Evolutionary conservation across 2,113 vertebrate species (phyloP).

Genomic region (Ageneiosus marmoratus): DNA sequence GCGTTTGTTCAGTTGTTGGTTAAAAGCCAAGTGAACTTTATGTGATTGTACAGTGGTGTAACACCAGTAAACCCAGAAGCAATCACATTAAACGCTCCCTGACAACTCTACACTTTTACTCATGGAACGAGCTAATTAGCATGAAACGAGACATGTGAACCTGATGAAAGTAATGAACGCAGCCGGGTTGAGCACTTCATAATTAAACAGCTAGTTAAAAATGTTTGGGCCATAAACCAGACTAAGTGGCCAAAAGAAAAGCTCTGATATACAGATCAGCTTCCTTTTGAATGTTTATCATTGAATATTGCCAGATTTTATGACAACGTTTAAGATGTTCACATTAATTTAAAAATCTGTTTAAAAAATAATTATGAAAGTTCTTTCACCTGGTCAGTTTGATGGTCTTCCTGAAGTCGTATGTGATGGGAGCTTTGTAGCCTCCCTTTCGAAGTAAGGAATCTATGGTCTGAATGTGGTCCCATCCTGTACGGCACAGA

Average conservation of each 20-base stretch:
- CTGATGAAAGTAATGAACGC: background rate
- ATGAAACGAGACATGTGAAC: background rate
- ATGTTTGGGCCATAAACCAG: background rate
- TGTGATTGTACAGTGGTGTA: background rate
- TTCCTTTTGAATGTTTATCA: background rate
- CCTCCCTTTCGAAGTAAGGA: constrained; percentile 99
- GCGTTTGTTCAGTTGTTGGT: no score
- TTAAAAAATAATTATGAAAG: background rate
- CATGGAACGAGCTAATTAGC: background rate
- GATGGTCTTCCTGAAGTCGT: constrained; percentile 99
- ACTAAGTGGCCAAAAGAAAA: background rate
- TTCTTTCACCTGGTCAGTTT: constrained; percentile 95
- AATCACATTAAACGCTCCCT: background rate
- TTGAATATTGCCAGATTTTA: background rate
- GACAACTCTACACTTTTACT: background rate
- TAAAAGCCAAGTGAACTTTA: no score
- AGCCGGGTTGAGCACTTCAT: background rate
- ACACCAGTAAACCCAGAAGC: no score
- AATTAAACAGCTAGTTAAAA: background rate
- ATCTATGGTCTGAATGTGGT: constrained; percentile 99
- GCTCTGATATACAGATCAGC: background rate
- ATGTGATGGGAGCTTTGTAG: constrained; percentile 99
- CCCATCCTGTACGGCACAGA: constrained; percentile 83
- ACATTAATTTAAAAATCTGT: no score
- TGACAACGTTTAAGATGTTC: background rate